phyloP scores from a whole-genome alignment of 1,140 invertebrate genomes.

The Phymastichus coffea region DNA sequence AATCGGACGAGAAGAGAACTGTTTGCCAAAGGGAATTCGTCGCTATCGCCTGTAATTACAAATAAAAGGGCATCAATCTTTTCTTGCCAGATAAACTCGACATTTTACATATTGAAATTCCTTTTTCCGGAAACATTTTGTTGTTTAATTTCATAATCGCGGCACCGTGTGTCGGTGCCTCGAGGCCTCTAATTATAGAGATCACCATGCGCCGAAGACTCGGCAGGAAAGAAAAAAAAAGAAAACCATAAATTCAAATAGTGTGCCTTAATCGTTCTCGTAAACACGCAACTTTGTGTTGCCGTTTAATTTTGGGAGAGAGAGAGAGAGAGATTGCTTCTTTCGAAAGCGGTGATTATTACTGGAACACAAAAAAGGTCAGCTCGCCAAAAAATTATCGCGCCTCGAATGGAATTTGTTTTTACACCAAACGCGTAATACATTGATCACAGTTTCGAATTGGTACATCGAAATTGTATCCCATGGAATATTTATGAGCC shows the following conservation, averaged over 20 bases:
- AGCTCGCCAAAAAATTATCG: too few relatives aligned
- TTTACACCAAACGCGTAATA: too few relatives aligned
- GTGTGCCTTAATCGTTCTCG: conserved; percentile 1
- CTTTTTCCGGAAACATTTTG: conserved; percentile 21
- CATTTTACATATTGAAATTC: conserved; percentile 12
- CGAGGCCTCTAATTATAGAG: conserved; percentile 14
- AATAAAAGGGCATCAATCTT: too few relatives aligned
- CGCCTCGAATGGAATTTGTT: too few relatives aligned
- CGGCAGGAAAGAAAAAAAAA: too few relatives aligned
- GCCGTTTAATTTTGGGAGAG: conserved; percentile 17
- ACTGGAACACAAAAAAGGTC: too few relatives aligned
- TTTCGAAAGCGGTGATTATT: background rate
- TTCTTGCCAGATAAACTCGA: background rate
- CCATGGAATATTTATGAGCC: too few relatives aligned
- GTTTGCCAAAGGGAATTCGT: too few relatives aligned
- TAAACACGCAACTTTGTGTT: conserved; percentile 14
- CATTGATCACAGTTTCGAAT: too few relatives aligned
- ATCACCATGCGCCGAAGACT: background rate
- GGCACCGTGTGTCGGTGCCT: background rate
- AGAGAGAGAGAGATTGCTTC: conserved; percentile 1
- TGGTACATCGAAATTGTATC: too few relatives aligned
- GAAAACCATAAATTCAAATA: conserved; percentile 3
- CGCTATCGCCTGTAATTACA: too few relatives aligned
- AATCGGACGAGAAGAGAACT: conserved; percentile 7
- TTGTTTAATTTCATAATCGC: conserved; percentile 20